Conservation (phyloP, 2,888 invertebrate genomes). For the Pseudococcus jackbeardsleyi region DNA sequence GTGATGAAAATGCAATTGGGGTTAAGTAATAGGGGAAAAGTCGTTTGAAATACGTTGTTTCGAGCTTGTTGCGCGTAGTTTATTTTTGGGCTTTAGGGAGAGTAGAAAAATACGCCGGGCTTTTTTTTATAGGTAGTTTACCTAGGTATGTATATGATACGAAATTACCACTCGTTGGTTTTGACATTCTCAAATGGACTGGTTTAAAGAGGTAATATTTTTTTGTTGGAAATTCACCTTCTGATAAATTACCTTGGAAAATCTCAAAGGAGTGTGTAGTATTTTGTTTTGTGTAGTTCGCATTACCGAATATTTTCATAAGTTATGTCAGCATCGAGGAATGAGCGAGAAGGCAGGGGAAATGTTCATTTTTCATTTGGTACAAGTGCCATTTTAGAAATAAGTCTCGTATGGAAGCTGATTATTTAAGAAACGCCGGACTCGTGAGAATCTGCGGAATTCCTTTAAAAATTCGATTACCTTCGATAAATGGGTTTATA, state of each 20-base stretch:
- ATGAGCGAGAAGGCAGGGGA: not conserved
- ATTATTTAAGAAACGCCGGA: not conserved
- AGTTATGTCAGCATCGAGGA: not conserved
- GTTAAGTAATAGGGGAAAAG: constrained; percentile 33
- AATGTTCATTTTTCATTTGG: not conserved
- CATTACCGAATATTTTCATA: constrained; percentile 12
- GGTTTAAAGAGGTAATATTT: constrained; percentile 40
- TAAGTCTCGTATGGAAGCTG: not conserved
- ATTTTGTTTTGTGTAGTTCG: not conserved
- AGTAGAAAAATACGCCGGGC: not conserved
- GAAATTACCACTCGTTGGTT: constrained; percentile 29
- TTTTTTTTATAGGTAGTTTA: not conserved
- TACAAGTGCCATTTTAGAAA: not conserved
- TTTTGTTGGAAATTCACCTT: not conserved
- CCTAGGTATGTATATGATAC: not conserved
- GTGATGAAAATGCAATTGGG: constrained; percentile 25
- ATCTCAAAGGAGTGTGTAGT: constrained; percentile 8
- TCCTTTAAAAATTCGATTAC: constrained; percentile 3
- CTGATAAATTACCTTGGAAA: constrained; percentile 10
- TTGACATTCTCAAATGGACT: constrained; percentile 41
- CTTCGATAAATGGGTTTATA: not conserved
- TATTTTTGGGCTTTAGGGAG: not conserved
- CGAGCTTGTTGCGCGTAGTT: not conserved
- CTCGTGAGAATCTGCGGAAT: not conserved
- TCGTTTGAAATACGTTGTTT: not conserved